Conservation (phyloP, 2,797 vertebrate genomes). For the Cyclopterus lumpus region DNA sequence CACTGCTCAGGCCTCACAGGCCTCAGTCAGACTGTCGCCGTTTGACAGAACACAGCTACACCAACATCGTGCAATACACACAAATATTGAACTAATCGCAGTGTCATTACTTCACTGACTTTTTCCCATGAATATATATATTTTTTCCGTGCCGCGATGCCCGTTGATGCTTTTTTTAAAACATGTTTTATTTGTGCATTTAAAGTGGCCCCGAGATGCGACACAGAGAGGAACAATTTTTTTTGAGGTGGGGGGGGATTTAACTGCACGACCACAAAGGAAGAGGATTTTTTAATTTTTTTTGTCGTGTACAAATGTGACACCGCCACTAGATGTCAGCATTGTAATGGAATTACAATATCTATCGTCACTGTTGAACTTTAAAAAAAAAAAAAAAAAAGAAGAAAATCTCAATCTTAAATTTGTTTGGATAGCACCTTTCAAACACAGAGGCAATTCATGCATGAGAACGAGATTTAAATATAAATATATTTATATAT, state of each 20-base stretch:
- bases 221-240: neutral
- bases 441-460: neutral
- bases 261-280: neutral
- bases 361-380: neutral
- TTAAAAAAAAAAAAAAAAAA: neutral
- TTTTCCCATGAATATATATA: slow-evolving; percentile 58
- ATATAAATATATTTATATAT: neutral
- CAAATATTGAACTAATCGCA: slow-evolving; percentile 58
- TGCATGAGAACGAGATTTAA: neutral
- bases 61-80: slow-evolving; percentile 50
- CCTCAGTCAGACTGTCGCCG: slow-evolving; percentile 48
- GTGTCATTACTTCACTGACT: slow-evolving; percentile 64
- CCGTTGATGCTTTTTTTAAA: slow-evolving; percentile 23
- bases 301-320: slow-evolving; percentile 38
- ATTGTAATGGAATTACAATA: slow-evolving; percentile 53
- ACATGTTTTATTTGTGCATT: slow-evolving; percentile 34
- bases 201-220: neutral
- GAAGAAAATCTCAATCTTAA: neutral
- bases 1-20: slow-evolving; percentile 58
- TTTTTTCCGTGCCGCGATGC: slow-evolving; percentile 21
- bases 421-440: neutral
- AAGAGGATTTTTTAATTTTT: too few species aligned
- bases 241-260: too few species aligned
- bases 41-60: slow-evolving; percentile 70
- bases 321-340: slow-evolving; percentile 81